Conservation (phyloP, 1,140 invertebrate species). For the Oedothorax gibbosus region DNA sequence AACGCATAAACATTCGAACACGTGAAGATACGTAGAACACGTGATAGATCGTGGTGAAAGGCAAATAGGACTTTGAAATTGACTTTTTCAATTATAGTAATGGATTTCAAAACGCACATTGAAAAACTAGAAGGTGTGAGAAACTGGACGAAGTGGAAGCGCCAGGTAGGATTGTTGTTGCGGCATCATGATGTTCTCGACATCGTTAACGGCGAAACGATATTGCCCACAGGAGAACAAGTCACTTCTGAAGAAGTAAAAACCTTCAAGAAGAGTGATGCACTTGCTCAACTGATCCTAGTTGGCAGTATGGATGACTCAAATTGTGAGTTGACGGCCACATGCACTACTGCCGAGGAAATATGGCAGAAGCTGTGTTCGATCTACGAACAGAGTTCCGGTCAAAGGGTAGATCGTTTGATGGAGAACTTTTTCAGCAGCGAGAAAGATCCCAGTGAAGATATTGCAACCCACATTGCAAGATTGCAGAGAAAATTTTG, state of each 20-base stretch:
- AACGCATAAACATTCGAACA: too few relatives aligned
- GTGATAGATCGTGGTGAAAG: too few relatives aligned
- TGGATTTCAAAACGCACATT: too few relatives aligned
- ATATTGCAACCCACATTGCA: background rate
- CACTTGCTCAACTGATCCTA: background rate
- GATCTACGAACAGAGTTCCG: constrained; percentile 4
- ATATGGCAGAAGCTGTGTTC: background rate
- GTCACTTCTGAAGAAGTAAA: background rate
- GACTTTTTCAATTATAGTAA: too few relatives aligned
- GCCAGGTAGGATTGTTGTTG: background rate
- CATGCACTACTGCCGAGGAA: background rate
- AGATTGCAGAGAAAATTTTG: constrained; percentile 7
- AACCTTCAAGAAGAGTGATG: background rate
- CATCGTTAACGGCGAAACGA: background rate
- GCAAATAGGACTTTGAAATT: too few relatives aligned
- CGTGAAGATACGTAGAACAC: too few relatives aligned
- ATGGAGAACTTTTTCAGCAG: background rate
- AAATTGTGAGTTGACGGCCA: background rate
- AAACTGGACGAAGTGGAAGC: too few relatives aligned
- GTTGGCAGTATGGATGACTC: background rate
- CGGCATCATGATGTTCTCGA: background rate
- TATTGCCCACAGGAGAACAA: background rate
- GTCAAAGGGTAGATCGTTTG: background rate
- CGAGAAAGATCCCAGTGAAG: background rate
- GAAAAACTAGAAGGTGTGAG: too few relatives aligned